phyloP scores from a whole-genome alignment of 2,888 invertebrate genomes.

The Dynastes tityus region DNA sequence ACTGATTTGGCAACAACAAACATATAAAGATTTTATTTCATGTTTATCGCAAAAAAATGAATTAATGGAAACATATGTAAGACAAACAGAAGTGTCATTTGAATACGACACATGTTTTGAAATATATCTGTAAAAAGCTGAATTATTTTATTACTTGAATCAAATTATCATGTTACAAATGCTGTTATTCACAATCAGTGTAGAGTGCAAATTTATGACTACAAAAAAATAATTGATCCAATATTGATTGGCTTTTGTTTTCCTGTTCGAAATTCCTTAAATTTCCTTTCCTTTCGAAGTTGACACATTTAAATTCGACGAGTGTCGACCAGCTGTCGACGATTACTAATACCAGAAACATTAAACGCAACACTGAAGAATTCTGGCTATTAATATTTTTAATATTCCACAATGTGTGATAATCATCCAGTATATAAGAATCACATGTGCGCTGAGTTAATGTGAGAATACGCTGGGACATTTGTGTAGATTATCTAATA shows the following conservation, averaged over 20 bases:
- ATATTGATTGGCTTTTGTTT: neutral
- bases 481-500: no score
- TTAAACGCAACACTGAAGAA: neutral
- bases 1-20: no score
- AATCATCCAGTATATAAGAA: neutral
- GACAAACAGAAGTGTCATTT: neutral
- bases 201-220: no score
- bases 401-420: neutral
- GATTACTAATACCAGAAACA: neutral
- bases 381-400: conserved; percentile 5
- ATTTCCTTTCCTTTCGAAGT: neutral
- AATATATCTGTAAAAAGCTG: no score
- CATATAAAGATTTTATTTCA: no score
- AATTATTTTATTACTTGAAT: no score
- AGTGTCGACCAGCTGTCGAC: neutral
- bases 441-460: neutral
- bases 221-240: no score
- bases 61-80: no score
- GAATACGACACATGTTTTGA: neutral
- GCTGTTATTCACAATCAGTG: no score
- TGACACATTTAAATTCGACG: neutral
- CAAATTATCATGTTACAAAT: no score
- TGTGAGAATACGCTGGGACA: no score
- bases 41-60: no score
- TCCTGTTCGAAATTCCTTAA: neutral